phyloP scores from a whole-genome alignment of 1,140 invertebrate genomes.

The Magallana angulata region DNA sequence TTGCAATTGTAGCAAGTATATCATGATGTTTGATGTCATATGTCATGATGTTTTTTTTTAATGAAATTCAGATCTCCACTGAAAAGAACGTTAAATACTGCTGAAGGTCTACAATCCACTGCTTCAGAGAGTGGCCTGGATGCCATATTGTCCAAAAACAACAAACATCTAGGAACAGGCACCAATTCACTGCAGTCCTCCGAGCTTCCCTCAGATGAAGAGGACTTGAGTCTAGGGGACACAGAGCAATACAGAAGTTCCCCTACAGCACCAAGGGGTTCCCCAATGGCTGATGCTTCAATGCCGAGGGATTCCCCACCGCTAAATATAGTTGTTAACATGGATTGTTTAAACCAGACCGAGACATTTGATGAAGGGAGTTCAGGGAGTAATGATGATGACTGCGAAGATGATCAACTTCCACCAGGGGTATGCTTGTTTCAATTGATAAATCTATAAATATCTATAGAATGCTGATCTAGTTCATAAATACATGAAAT shows the following conservation, averaged over 20 bases:
- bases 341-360: constrained; percentile 35
- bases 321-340: background rate
- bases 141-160: constrained; percentile 2
- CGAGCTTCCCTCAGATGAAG: constrained; percentile 8
- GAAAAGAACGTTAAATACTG: constrained; percentile 28
- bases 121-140: constrained; percentile 28
- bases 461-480: too few species aligned
- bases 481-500: too few species aligned
- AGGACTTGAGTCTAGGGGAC: background rate
- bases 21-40: too few species aligned
- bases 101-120: constrained; percentile 34
- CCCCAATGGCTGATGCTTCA: background rate
- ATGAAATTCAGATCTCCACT: constrained; percentile 24
- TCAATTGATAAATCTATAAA: background rate
- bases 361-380: constrained; percentile 40
- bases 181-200: constrained; percentile 28
- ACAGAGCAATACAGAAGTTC: background rate
- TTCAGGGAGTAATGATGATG: constrained; percentile 15
- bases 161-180: constrained; percentile 7
- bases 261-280: background rate
- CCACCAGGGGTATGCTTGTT: constrained; percentile 34
- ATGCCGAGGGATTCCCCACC: constrained; percentile 24
- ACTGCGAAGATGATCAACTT: background rate
- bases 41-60: too few species aligned
- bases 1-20: too few species aligned